phyloP scores from a whole-genome alignment of 2,797 vertebrate genomes.

The Crypturellus tataupa region DNA sequence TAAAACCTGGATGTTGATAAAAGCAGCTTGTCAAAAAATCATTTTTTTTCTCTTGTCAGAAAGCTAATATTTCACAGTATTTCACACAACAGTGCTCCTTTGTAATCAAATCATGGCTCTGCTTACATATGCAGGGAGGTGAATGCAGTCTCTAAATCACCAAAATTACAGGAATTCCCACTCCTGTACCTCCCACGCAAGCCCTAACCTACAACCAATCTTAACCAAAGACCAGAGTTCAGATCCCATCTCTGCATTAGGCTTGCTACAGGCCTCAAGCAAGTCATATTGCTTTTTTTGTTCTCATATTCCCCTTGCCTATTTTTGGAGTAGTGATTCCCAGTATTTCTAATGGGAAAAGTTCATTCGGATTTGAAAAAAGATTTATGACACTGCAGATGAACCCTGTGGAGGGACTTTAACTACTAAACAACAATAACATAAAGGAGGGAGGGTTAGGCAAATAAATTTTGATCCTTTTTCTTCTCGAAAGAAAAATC shows the following conservation, averaged over 20 bases:
- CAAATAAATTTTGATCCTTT: rapidly evolving
- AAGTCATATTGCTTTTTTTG: neutral
- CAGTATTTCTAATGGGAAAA: neutral
- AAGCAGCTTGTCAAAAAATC: slow-evolving; percentile 20
- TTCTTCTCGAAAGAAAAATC: neutral
- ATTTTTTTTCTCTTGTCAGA: neutral
- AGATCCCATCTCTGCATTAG: neutral
- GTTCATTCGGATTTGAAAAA: neutral
- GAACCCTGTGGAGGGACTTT: neutral
- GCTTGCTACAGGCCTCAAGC: neutral
- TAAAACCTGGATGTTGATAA: slow-evolving; percentile 29
- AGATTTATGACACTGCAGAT: neutral
- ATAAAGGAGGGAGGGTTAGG: neutral
- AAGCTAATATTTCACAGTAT: slow-evolving; percentile 26
- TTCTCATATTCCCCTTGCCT: neutral
- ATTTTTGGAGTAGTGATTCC: neutral
- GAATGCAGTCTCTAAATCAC: neutral
- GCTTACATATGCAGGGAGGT: neutral
- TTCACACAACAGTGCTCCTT: neutral
- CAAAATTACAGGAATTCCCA: neutral
- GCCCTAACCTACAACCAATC: neutral
- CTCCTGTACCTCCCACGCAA: neutral
- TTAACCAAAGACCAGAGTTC: neutral
- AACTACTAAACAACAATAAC: neutral
- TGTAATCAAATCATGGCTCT: neutral